phyloP scores from a whole-genome alignment of 2,113 vertebrate genomes.

The Oncorhynchus clarkii region DNA sequence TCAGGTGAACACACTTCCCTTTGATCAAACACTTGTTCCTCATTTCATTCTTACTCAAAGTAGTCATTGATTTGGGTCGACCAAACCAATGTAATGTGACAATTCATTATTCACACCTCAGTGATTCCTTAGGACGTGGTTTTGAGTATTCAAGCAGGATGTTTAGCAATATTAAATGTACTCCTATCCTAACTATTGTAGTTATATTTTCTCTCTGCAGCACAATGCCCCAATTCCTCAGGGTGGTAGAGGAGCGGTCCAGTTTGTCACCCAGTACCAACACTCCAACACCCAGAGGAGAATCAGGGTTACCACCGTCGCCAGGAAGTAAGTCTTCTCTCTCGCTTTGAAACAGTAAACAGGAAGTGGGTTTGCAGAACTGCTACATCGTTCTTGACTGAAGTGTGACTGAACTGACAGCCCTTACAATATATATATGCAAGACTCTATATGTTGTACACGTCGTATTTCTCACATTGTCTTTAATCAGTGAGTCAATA shows the following conservation, averaged over 20 bases:
- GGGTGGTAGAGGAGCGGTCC: conserved; percentile 89
- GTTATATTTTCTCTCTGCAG: conserved; percentile 65
- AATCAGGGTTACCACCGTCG: conserved; percentile 90
- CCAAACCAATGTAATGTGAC: too few species aligned
- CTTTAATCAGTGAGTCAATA: conserved; percentile 9
- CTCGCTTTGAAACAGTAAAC: neutral
- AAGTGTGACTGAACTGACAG: too few species aligned
- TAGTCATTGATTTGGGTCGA: too few species aligned
- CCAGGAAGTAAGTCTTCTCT: conserved; percentile 85
- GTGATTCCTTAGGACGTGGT: too few species aligned
- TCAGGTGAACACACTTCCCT: conserved; percentile 78
- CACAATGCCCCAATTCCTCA: conserved; percentile 93
- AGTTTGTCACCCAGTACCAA: conserved; percentile 96
- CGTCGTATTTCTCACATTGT: neutral
- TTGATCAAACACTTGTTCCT: neutral
- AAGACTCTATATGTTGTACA: too few species aligned
- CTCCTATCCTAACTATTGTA: neutral
- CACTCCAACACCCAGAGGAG: conserved; percentile 90
- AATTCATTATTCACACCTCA: too few species aligned
- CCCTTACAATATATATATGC: too few species aligned
- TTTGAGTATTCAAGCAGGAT: neutral
- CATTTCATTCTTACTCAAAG: too few species aligned
- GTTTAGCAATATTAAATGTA: neutral
- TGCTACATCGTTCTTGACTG: too few species aligned
- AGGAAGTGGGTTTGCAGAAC: neutral